Evolutionary conservation across 2,797 vertebrate species (phyloP).

Genomic region (Ptychadena robeensis): DNA sequence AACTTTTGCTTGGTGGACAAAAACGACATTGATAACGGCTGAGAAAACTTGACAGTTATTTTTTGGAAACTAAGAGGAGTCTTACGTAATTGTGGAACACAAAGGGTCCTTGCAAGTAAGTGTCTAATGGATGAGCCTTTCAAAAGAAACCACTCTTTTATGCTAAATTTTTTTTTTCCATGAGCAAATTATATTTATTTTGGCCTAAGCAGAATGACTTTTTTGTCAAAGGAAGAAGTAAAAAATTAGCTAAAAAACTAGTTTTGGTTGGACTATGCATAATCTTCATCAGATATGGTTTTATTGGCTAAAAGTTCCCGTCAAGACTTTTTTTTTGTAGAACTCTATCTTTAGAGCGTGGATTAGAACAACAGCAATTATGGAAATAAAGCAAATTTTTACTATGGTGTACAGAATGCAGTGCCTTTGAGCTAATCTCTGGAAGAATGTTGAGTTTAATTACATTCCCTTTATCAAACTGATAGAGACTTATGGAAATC

Average conservation of each 20-base stretch:
- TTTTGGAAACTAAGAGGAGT: slow-evolving; percentile 73
- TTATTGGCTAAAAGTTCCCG: slow-evolving; percentile 3
- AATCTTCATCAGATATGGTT: slow-evolving; percentile 9
- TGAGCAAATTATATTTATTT: slow-evolving; percentile 58
- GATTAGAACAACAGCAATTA: slow-evolving; percentile 52
- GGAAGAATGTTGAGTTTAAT: slow-evolving; percentile 65
- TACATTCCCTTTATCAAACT: slow-evolving; percentile 64
- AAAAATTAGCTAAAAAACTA: slow-evolving; percentile 41
- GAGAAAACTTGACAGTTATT: slow-evolving; percentile 75
- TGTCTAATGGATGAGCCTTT: slow-evolving; percentile 63
- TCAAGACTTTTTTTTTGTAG: slow-evolving; percentile 60
- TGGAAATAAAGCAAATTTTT: slow-evolving; percentile 49
- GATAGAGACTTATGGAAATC: slow-evolving; percentile 66
- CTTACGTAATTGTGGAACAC: slow-evolving; percentile 71
- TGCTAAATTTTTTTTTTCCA: slow-evolving; percentile 62
- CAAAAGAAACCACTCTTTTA: slow-evolving; percentile 65
- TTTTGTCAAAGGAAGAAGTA: slow-evolving; percentile 41
- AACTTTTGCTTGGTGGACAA: slow-evolving; percentile 75
- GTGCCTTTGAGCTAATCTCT: slow-evolving; percentile 60
- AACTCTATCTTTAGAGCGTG: slow-evolving; percentile 52
- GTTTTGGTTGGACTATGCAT: slow-evolving; percentile 43
- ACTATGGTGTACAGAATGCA: slow-evolving; percentile 51
- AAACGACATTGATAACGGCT: slow-evolving; percentile 78
- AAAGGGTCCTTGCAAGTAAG: slow-evolving; percentile 72
- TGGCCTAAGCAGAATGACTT: slow-evolving; percentile 50